Percentiles rank a stretch among this genome's conserved stretches.
Conservation (phyloP, 2,797 vertebrate species). For the Sylvilagus floridanus region DNA sequence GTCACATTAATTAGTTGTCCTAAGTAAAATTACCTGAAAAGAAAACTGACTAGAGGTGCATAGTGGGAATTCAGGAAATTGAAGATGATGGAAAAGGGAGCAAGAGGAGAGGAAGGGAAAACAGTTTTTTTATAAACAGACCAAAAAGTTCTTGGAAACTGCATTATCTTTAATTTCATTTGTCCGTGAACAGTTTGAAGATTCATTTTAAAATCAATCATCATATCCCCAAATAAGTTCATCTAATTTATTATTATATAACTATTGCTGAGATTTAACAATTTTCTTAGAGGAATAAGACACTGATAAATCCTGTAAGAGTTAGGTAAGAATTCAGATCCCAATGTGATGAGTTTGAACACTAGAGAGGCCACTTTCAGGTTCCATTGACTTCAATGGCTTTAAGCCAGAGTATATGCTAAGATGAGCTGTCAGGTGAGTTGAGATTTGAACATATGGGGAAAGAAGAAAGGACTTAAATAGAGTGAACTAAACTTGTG, state of each 20-base stretch:
- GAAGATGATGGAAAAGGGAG: too few relatives aligned
- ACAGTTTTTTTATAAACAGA: neutral
- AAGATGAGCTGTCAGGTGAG: neutral
- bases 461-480: neutral
- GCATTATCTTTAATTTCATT: too few relatives aligned
- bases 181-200: too few relatives aligned
- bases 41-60: neutral
- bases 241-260: neutral
- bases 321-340: neutral
- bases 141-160: too few relatives aligned
- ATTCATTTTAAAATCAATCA: neutral
- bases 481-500: neutral
- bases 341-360: neutral
- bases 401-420: neutral
- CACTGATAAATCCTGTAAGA: neutral
- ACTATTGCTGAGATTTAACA: neutral
- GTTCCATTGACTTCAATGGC: neutral
- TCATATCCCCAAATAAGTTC: neutral
- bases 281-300: neutral
- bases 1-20: neutral
- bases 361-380: neutral
- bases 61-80: too few relatives aligned
- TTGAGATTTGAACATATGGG: neutral
- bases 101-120: neutral
- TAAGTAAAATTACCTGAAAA: neutral